Evolutionary conservation across 2,888 invertebrate genomes (phyloP).

Genomic region (Aspidiotus destructor): DNA sequence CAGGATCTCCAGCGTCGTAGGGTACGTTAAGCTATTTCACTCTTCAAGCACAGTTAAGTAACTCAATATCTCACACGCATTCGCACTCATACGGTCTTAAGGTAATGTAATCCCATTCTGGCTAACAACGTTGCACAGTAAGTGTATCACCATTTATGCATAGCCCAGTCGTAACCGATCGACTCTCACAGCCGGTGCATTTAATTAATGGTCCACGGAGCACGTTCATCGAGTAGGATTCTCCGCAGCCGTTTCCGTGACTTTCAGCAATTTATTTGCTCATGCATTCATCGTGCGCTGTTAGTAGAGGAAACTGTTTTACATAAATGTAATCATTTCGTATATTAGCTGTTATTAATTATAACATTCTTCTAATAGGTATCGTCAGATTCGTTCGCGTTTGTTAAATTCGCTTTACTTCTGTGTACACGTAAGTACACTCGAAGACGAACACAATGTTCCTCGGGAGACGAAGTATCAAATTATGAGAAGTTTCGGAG

Average conservation of each 20-base stretch:
- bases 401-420: neutral
- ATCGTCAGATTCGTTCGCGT: conserved; percentile 26
- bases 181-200: neutral
- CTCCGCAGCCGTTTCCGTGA: conserved; percentile 20
- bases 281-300: conserved; percentile 25
- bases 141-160: no score
- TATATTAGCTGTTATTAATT: conserved; percentile 30
- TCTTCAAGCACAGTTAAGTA: no score
- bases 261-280: conserved; percentile 29
- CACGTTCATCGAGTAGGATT: conserved; percentile 17
- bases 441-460: no score
- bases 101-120: no score
- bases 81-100: no score
- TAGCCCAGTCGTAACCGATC: no score
- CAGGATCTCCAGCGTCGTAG: no score
- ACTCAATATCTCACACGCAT: no score
- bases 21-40: no score
- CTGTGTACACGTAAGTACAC: neutral
- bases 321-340: conserved; percentile 31
- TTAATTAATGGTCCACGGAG: conserved; percentile 3
- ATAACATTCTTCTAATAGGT: conserved; percentile 27
- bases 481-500: no score
- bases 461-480: no score
- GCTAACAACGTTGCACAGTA: no score
- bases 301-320: conserved; percentile 29